Conservation (phyloP, 1,140 invertebrate genomes). For the Drosophila watanabei region DNA sequence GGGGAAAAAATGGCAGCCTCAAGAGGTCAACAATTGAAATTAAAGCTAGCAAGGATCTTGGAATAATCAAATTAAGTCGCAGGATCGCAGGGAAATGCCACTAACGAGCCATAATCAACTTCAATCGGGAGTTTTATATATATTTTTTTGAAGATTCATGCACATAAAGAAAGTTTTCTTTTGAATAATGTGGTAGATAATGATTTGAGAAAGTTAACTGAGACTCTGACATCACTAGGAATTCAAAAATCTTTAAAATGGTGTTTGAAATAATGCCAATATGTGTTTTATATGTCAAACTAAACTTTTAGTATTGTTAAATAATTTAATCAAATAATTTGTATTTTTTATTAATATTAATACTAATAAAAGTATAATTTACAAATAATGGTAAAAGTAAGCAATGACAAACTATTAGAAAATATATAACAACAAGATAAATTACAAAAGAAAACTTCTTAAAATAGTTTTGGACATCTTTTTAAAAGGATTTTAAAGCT, state of each 20-base stretch:
- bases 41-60: neutral
- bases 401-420: no score
- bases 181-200: neutral
- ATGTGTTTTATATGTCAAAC: no score
- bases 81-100: neutral
- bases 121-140: neutral
- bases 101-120: neutral
- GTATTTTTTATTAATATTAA: no score
- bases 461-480: no score
- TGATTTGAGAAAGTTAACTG: neutral
- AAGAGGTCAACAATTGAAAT: conserved; percentile 25
- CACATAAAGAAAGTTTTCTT: neutral
- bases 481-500: no score
- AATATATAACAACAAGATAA: no score
- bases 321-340: no score
- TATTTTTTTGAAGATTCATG: neutral
- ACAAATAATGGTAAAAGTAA: no score
- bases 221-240: neutral
- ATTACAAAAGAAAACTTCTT: no score
- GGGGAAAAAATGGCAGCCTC: neutral
- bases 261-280: no score
- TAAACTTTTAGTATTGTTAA: no score
- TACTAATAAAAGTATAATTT: no score
- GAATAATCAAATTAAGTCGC: neutral
- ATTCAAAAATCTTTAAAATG: neutral